These are phyloP conservation scores for Agelaius phoeniceus DNA, from an alignment of 2,113 vertebrate species.

Conservation along the genomic window DNA sequence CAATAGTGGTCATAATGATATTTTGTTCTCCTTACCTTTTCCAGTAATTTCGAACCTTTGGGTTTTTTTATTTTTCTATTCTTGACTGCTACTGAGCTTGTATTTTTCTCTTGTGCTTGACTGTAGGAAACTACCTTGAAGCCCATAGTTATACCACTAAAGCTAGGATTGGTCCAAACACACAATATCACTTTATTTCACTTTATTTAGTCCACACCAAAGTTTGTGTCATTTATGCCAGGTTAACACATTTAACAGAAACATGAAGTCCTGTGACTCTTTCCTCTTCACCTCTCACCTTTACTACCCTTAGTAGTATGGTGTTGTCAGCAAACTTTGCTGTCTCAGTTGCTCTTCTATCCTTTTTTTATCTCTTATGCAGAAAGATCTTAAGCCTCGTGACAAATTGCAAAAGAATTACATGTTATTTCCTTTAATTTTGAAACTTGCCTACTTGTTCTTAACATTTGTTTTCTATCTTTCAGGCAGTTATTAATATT, in stretches of 20 bases:
- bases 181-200: not conserved
- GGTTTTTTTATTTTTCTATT: not conserved
- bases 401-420: not conserved
- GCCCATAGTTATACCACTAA: not conserved
- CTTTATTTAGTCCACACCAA: not conserved
- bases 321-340: not conserved
- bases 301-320: not conserved
- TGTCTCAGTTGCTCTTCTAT: not conserved
- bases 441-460: not conserved
- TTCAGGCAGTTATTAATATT: not conserved
- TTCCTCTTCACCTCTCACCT: not conserved
- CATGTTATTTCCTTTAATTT: not conserved
- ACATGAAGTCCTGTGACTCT: not conserved
- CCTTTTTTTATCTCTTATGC: not conserved
- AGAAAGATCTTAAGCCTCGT: not conserved
- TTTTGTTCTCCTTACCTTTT: not conserved
- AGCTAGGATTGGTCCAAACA: not conserved
- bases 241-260: not conserved
- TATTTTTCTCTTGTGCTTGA: not conserved
- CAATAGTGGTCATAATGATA: not conserved
- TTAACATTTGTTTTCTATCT: not conserved
- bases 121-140: not conserved
- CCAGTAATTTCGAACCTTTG: not conserved
- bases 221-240: not conserved
- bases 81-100: not conserved